Base-by-base conservation (phyloP, 2,113 vertebrate genomes). In the Stictonetta naevosa region DNA sequence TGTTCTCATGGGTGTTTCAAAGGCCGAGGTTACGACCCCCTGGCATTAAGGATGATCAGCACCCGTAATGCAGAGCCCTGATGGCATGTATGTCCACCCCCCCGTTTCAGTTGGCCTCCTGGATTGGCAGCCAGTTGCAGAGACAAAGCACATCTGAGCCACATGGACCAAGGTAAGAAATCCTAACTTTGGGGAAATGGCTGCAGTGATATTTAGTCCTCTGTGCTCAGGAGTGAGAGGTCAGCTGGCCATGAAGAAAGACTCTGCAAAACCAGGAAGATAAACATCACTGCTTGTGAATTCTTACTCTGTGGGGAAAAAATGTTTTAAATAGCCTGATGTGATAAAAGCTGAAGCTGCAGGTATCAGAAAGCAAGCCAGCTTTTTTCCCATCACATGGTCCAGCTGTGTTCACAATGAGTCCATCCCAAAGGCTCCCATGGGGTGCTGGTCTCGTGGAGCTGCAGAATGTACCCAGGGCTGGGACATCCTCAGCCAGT, bases 371-470 rank as follows among this genome's bases (percentile, higher is more conserved):
- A 86, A 55, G 42, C 13, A 25, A 79, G 16, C 11, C n/a, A 5
- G 55, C 18, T 58, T 42, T 71, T 34, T 36, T 23, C 19, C 11
- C 16, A 3, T 74, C 50, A 5, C 31, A 71, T 75, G 52, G 17
- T 83, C 31, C 62, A 52, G 38, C 29, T 25, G 17, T 26, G 8
- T 20, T 38, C 18, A n/a, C 36, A 26, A 3, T 42, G 50, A n/a
- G 48, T 59, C 46, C 34, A n/a, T 55, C 52, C 26, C 55, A 87
- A 34, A 53, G 0, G 1, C 48, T 83, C 42, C 42, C 0, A 0
- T 58, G 63, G n/a, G 50, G 33, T 9, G 4, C 13, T 23, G 80
- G 11, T 52, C 42, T 90, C 42, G 3, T 46, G 56, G 33, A 36
- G 26, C 63, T 53, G 33, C 33, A 90, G 42, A 21, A 34, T 0